Base-by-base conservation (phyloP, 2,797 vertebrate genomes). In the Tachyglossus aculeatus region DNA sequence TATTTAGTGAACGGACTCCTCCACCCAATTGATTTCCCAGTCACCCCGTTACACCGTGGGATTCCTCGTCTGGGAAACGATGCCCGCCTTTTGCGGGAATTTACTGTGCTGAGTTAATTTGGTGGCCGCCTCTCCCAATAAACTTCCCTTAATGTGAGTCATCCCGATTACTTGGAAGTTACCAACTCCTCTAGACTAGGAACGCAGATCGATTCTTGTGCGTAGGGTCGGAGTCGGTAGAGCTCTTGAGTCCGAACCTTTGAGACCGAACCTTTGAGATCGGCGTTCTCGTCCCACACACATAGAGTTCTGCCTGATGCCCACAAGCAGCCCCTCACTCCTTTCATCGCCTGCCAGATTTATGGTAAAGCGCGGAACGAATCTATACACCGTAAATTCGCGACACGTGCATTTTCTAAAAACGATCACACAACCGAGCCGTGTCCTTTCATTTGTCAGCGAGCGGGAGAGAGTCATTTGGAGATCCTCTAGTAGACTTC, bases 401-500 rank as follows among this genome's bases (percentile, higher is more conserved):
- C 13, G 11, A 57, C 19, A 21, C 2, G 31, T 24, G 32, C 3
- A 18, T 67, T 74, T 44, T 27, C 22, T 41, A 55, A 48, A 31
- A 57, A 34, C 50, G 61, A 36, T 40, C 11, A 55, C 73, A 37
- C 56, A 56, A 57, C 48, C 77, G 50, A 6, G 29, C 29, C 59
- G 7, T 27, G 33, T 0, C 15, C 7, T 14, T 77, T 57, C 64
- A 62, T 53, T 71, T 72, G 32, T 51, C 77, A 56, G 50, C 18
- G 41, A 33, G 13, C 53, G 34, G 9, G 51, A 14, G 60, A n/a
- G 8, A 44, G 50, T 58, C 61, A 67, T 82, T 44, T 53, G 29
- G 9, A n/a, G 71, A 65, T 76, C 75, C 71, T 83, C 64, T 84
- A 73, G 69, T 15, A 71, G 54, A 47, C 1, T 38, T 65, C 52